Evolutionary conservation across 1,140 invertebrate species (phyloP), one percentile per base, ranked within the genome.

Genomic region (Drosophila prosaltans): DNA sequence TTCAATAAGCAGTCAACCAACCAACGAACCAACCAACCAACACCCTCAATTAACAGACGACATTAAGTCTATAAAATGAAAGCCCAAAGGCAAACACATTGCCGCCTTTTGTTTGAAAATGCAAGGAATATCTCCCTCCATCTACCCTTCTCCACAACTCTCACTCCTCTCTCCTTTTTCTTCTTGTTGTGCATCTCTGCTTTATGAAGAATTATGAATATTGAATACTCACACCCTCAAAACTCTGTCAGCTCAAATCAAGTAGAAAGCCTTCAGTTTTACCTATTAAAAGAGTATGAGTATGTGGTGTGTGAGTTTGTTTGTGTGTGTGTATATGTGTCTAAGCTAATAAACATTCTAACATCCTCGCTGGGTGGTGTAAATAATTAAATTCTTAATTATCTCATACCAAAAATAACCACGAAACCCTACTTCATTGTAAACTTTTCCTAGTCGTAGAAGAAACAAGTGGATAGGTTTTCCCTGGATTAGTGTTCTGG

Each of bases 341-440:
- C 67, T 79, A 66, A 68, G 41, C 66, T 66, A 74, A 78, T 78
- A 74, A 78, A 78, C 66, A 69, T 72, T 58, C 54, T 32, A 63
- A 75, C 66, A 69, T 72, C 62, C 54, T 32, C 45, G 68, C 39
- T 55, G 40, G 55, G 26, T 40, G 68, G 43, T 90, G 78, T 91
- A 86, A 91, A 91, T 91, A 91, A 91, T 91, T 91, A 91, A 91
- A 91, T 90, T 91, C 89, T 83, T 91, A 91, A 91, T 91, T 91
- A 91, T 91, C 89, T 90, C 80, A 78, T 65, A 57, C 81, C 81
- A 67, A 41, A 65, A 58, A 65, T 39, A 58, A 16, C 16, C 16
- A 16, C 16, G 16, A 16, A 16, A 0, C 16, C 16, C 16, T 16
- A 16, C 16, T 16, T 16, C 51, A 66, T 43, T 43, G 32, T 58